Evolutionary conservation across 2,888 invertebrate genomes (phyloP), one percentile per base, ranked within the genome.

Genomic region (Baccha elongata): DNA sequence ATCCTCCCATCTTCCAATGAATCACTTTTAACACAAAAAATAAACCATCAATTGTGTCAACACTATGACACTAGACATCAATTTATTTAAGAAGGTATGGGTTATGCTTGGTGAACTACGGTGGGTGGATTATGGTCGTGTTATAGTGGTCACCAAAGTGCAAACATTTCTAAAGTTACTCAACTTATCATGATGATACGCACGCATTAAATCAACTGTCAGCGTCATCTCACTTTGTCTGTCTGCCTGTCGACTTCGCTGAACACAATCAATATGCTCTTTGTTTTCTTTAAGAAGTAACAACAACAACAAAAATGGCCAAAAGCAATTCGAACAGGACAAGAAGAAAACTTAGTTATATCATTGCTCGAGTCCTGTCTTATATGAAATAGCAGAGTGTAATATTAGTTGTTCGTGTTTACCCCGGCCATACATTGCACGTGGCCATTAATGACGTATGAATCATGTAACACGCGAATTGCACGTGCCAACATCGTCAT

Each of bases 391-490:
- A n/a, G 17, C 8, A 60, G 60, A n/a, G 60, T 60, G 53, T 53
- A 53, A 76, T 81, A 81, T 76, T 84, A 74, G 84, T 86, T 85
- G 78, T 83, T 86, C 84, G 73, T 84, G 83, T 85, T 84, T 74
- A 72, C 79, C 74, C 76, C 65, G 84, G 58, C 86, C 84, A 84
- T 50, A 37, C 26, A 32, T 85, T 80, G 88, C 91, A 91, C 91
- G 91, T 90, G 91, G 85, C 89, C 87, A 87, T 87, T 91, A 91
- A 91, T 91, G 90, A 91, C 91, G 89, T 91, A 90, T 91, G 91
- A 91, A 91, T 91, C 91, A 91, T 90, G 88, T 90, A 90, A 90
- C 91, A 91, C 91, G 90, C 90, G 90, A 91, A 86, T 86, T 85
- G 76, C 89, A 88, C 89, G 88, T 88, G 89, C 74, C 87, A 40